These are phyloP conservation scores for Pseudomugil gertrudae DNA, from an alignment of 2,797 vertebrate genomes.

Conservation along the genomic window DNA sequence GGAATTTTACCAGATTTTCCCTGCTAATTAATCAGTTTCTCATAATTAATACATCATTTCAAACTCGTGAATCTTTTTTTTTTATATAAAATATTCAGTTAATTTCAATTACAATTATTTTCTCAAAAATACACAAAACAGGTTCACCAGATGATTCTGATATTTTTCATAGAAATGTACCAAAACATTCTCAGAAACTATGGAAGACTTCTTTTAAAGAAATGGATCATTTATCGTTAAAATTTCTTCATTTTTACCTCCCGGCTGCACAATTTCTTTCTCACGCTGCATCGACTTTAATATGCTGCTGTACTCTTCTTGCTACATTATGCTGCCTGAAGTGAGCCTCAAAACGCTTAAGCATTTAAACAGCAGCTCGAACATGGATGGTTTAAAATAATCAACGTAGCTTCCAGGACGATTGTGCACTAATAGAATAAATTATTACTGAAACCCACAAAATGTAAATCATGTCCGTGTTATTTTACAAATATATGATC, in stretches of 20 bases:
- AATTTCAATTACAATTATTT: no score
- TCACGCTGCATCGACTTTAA: neutral
- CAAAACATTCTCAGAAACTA: no score
- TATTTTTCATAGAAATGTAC: no score
- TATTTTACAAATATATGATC: neutral
- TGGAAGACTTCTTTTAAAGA: no score
- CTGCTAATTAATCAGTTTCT: neutral
- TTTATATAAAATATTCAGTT: no score
- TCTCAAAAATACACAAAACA: no score
- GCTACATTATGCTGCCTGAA: neutral
- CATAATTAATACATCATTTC: neutral
- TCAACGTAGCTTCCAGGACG: neutral
- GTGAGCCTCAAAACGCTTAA: neutral
- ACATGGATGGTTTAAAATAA: neutral
- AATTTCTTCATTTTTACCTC: no score
- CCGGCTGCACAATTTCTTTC: neutral
- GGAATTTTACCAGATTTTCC: neutral
- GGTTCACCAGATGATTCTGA: no score
- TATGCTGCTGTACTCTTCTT: neutral
- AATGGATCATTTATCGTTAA: no score
- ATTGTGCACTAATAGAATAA: neutral
- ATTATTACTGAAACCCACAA: neutral
- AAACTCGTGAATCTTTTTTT: neutral
- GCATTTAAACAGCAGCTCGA: neutral
- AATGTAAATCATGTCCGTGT: neutral